Conservation (phyloP, 2,113 vertebrate genomes). For the Phyllostomus hastatus region DNA sequence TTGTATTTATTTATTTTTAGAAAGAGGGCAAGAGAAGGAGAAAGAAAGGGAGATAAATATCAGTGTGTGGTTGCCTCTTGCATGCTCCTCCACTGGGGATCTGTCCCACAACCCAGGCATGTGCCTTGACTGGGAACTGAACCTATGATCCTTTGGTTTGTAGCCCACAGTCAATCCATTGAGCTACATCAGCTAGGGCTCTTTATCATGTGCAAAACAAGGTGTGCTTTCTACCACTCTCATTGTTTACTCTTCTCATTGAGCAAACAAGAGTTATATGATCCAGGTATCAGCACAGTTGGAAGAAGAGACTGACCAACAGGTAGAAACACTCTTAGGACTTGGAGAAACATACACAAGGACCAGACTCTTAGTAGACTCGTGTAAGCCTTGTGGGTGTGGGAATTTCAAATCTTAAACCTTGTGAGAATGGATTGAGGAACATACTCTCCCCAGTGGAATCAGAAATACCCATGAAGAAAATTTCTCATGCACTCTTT, state of each 20-base stretch:
- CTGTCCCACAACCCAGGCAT: too few relatives aligned
- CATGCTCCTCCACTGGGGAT: too few relatives aligned
- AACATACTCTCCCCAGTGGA: slow-evolving; percentile 46
- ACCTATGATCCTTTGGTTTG: too few relatives aligned
- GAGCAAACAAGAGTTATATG: background rate
- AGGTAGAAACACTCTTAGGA: background rate
- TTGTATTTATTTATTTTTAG: too few relatives aligned
- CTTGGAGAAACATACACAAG: background rate
- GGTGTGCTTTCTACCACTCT: background rate
- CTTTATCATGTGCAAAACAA: background rate
- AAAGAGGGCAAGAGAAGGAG: too few relatives aligned
- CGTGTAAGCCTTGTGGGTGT: background rate
- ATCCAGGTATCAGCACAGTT: background rate
- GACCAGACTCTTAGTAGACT: background rate
- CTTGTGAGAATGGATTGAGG: background rate
- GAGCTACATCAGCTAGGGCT: too few relatives aligned
- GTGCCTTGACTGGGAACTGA: too few relatives aligned
- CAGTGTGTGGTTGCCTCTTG: too few relatives aligned
- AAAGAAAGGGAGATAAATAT: too few relatives aligned
- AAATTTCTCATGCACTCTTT: slow-evolving; percentile 50
- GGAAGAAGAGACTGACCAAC: background rate
- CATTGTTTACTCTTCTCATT: background rate
- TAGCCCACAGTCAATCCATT: too few relatives aligned
- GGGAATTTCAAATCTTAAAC: slow-evolving; percentile 17
- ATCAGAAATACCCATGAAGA: slow-evolving; percentile 56